Evolutionary conservation across 1,140 invertebrate genomes (phyloP).

Genomic region (Popillia japonica): DNA sequence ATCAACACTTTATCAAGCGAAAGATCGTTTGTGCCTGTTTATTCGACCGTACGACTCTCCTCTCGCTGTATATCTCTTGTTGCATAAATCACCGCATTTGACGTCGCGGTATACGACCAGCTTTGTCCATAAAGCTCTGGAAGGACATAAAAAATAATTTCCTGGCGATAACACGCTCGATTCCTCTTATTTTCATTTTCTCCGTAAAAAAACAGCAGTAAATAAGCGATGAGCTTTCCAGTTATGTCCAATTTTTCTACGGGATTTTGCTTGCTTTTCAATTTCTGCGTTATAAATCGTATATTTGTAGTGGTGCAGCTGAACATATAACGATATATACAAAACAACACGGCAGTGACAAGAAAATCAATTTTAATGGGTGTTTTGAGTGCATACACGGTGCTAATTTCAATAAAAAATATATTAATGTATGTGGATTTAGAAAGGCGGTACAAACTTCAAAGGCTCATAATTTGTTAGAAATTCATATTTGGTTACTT

Average conservation of each 20-base stretch:
- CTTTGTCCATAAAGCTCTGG: not conserved
- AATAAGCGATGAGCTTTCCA: not conserved
- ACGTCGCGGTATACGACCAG: slow-evolving; percentile 3
- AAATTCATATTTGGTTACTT: too few species aligned
- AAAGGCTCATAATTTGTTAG: too few species aligned
- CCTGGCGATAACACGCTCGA: slow-evolving; percentile 1
- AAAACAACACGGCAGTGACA: not conserved
- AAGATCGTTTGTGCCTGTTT: not conserved
- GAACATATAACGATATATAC: not conserved
- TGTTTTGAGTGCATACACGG: not conserved
- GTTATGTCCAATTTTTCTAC: not conserved
- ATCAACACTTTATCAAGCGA: slow-evolving; percentile 5
- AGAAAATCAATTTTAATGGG: not conserved
- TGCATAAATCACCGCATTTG: slow-evolving; percentile 10
- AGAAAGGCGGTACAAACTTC: too few species aligned
- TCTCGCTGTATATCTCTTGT: not conserved
- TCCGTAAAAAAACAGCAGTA: not conserved
- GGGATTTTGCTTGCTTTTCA: not conserved
- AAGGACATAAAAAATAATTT: slow-evolving; percentile 5
- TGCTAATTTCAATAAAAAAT: too few species aligned
- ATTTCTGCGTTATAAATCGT: not conserved
- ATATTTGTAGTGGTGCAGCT: not conserved
- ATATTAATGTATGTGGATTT: too few species aligned
- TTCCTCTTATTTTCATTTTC: slow-evolving; percentile 7
- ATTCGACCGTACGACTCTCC: not conserved